Base-by-base conservation (phyloP, 2,113 vertebrate species). In the Penelope pileata region DNA sequence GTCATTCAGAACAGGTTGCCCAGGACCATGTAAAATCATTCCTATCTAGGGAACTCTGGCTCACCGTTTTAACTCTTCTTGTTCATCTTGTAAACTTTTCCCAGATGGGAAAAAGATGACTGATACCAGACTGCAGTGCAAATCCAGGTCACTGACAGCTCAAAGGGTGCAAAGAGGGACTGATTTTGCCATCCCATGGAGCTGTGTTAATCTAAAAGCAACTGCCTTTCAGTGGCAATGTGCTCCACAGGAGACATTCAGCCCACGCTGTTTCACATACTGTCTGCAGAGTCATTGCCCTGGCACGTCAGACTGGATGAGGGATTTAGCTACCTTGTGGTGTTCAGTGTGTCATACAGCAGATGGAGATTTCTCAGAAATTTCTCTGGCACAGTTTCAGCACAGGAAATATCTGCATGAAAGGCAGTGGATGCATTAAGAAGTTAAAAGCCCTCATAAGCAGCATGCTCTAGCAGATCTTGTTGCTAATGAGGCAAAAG, bases 331-430 rank as follows among this genome's bases (percentile, higher is more conserved):
- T 87, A 42, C 78, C 67, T 87, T 4, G 4, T 59, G 67, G 67
- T 4, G 3, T 79, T 91, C 70, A 42, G 34, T 3, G 16, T 79
- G 62, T 76, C 74, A 69, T 73, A 66, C 2, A 5, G 76, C 84
- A 95, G 91, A 87, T 50, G 86, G 83, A 96, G 48, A 43, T 87
- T 87, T 93, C 86, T 94, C 58, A 92, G 69, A 84, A 89, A 89
- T 82, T 74, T 82, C 67, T 83, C 48, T 87, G 78, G 86, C 77
- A 38, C 2, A 2, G 12, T 79, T 84, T 89, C 94, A 91, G 81
- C 30, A 23, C 22, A n/a, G 30, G 48, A 89, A 94, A 89, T 84
- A 62, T 78, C 81, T 87, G 45, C 0, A 0, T 42, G 66, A 69
- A 93, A 85, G 34, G 48, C 89, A 45, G 18, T 45, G 30, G 77